Evolutionary conservation across 2,888 invertebrate species (phyloP), one percentile per base, ranked within the genome.

Genomic region (Vandiemenella viatica): DNA sequence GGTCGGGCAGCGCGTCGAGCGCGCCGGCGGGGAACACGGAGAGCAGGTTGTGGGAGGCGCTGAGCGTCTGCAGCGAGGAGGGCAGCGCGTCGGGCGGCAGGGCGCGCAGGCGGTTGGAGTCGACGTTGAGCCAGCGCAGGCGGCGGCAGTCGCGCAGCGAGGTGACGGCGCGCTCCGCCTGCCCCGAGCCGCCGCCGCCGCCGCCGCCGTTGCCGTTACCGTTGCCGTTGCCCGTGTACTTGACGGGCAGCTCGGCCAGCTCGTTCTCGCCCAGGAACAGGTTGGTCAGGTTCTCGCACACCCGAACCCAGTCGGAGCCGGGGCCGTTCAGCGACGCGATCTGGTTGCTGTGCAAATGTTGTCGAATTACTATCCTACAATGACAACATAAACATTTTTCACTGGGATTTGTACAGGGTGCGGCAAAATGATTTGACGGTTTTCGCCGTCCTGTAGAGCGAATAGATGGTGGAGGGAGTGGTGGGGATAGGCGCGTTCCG

Each of bases 101-200:
- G 10, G 54, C 49, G 6, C 50, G 49, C 23, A 65, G 54, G 44
- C 59, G 58, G 55, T 64, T 65, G 37, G 57, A 53, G 49, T 63
- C 62, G 41, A 65, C 56, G 54, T 63, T 60, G 21, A 65, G 58
- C 55, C 60, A 61, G 10, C 58, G 53, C 10, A 64, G 57, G 15
- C 53, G 53, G 10, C 55, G 52, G 47, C 59, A 57, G 37, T 46
- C 44, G 1, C 55, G 45, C 49, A 61, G 54, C 3, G 50, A 46
- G 8, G 46, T 32, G 15, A 57, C 47, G 19, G 7, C 38, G 22
- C 37, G 13, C 7, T 13, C 26, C 10, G n/a, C 13, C 16, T 16
- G 26, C 13, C 26, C 18, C 13, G 16, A n/a, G 21, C 43, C 23
- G 40, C 22, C 22, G 15, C 20, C 37, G 17, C 37, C 45, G 5